A percentile compares a stretch with the other conserved stretches of the same genome.
phyloP scores from a whole-genome alignment of 2,113 vertebrate species.

The Anguilla japonica region DNA sequence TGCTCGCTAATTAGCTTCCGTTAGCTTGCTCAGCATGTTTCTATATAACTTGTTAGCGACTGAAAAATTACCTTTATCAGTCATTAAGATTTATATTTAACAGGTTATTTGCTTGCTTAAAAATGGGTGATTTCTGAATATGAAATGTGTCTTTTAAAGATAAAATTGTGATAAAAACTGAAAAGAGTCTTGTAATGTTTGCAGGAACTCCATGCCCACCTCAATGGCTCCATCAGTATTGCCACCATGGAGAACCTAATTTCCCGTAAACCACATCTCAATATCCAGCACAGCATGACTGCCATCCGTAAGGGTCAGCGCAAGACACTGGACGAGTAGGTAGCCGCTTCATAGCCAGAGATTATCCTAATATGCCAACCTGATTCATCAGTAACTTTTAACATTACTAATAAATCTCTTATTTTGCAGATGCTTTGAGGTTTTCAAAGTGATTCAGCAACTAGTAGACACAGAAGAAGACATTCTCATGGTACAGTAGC shows the following conservation, averaged over 20 bases:
- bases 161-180: too few relatives aligned
- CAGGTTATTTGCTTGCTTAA: too few relatives aligned
- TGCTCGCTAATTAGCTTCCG: too few relatives aligned
- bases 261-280: slow-evolving; percentile 79
- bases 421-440: slow-evolving; percentile 84
- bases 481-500: slow-evolving; percentile 81
- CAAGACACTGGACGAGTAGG: slow-evolving; percentile 88
- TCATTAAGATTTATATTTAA: too few relatives aligned
- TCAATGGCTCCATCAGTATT: slow-evolving; percentile 90
- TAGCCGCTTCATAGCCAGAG: slow-evolving; percentile 29
- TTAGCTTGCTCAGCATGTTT: too few relatives aligned
- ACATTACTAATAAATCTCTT: background rate
- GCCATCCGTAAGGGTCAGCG: slow-evolving; percentile 83
- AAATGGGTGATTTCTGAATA: too few relatives aligned
- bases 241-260: slow-evolving; percentile 86
- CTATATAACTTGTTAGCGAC: too few relatives aligned
- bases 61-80: too few relatives aligned
- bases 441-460: slow-evolving; percentile 91
- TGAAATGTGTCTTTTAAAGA: too few relatives aligned
- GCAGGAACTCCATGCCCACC: slow-evolving; percentile 95
- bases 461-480: slow-evolving; percentile 87
- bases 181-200: background rate
- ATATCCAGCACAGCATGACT: slow-evolving; percentile 81
- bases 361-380: background rate
- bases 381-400: background rate